Percentiles rank a stretch among this genome's conserved stretches.
These are phyloP conservation scores for Drosophila virilis DNA, from an alignment of 1,140 invertebrate genomes.

Conservation along the genomic window DNA sequence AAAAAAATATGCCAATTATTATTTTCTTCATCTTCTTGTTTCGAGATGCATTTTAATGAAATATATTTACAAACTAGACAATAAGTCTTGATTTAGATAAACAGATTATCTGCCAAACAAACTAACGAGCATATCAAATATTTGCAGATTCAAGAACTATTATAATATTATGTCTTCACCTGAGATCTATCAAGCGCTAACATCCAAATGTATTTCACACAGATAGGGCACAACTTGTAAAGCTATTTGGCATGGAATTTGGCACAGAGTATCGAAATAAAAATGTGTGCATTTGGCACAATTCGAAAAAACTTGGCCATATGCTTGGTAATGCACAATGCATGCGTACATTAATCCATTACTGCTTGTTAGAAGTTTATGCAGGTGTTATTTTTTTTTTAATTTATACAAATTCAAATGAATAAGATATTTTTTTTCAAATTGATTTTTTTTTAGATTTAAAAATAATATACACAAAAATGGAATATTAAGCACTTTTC, in stretches of 20 bases:
- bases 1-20: neutral
- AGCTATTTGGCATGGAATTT: constrained; percentile 57
- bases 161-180: too few relatives aligned
- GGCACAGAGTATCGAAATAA: constrained; percentile 46
- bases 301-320: constrained; percentile 42
- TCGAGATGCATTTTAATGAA: too few relatives aligned
- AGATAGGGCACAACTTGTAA: constrained; percentile 19
- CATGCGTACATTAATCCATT: neutral
- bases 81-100: too few relatives aligned
- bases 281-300: constrained; percentile 42
- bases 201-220: neutral
- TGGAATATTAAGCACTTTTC: neutral
- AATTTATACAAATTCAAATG: too few relatives aligned
- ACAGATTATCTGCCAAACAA: too few relatives aligned
- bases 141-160: too few relatives aligned
- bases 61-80: too few relatives aligned
- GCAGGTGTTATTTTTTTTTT: neutral
- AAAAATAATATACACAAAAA: too few relatives aligned
- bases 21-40: too few relatives aligned
- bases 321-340: constrained; percentile 18
- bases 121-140: too few relatives aligned
- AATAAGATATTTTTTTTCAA: neutral
- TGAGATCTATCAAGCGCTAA: too few relatives aligned
- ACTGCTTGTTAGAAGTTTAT: neutral
- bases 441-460: too few relatives aligned